A percentile compares a stretch with the other conserved stretches of the same genome.
Conservation (phyloP, 2,888 invertebrate genomes). For the Hirudinaria manillensis region DNA sequence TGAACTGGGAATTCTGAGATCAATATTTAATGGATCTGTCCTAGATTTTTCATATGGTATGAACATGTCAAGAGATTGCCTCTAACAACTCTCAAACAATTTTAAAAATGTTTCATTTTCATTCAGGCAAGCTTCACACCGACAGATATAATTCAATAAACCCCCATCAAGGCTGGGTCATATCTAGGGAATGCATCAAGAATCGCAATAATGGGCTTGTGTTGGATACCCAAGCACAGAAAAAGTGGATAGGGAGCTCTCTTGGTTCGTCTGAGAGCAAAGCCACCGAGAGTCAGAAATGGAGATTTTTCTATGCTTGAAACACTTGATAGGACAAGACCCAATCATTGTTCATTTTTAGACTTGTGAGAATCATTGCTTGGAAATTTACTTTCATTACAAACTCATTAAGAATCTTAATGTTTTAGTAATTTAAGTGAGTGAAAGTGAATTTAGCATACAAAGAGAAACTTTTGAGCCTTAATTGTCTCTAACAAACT, state of each 20-base stretch:
- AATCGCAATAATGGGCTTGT: constrained; percentile 14
- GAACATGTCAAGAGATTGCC: too few species aligned
- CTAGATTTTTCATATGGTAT: constrained; percentile 23
- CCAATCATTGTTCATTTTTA: too few species aligned
- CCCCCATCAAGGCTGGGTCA: constrained; percentile 25
- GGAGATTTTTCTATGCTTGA: constrained; percentile 21
- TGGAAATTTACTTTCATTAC: too few species aligned
- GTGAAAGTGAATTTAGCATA: too few species aligned
- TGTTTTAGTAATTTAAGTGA: too few species aligned
- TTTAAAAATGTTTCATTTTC: too few species aligned
- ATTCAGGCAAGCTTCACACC: constrained; percentile 20
- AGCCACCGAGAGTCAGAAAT: constrained; percentile 10
- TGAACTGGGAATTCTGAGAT: constrained; percentile 21
- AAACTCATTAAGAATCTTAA: too few species aligned
- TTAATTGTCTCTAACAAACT: too few species aligned
- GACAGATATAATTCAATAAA: constrained; percentile 24
- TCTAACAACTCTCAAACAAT: too few species aligned
- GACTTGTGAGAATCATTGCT: too few species aligned
- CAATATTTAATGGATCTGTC: constrained; percentile 25
- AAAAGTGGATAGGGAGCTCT: constrained; percentile 24
- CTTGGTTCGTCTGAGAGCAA: constrained; percentile 10
- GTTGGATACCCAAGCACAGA: constrained; percentile 8
- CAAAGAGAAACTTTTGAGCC: too few species aligned
- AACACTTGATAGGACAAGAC: neutral
- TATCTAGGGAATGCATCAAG: constrained; percentile 12